Evolutionary conservation across 1,140 invertebrate species (phyloP), one percentile per base, ranked within the genome.

Genomic region (Trypoxylus dichotomus): DNA sequence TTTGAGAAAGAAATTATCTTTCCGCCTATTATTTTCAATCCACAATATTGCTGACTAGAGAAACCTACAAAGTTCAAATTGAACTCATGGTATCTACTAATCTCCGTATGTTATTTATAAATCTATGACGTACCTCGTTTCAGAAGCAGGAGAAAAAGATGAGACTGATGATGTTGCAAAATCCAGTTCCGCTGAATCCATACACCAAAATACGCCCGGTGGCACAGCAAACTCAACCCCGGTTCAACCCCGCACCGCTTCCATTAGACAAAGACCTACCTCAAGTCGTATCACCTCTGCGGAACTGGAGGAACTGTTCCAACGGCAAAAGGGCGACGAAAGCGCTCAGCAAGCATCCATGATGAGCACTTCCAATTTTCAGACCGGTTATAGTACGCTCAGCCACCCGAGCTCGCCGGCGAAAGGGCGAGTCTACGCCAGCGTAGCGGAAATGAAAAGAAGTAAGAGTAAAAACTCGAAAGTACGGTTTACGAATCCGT

Each of bases 391-490:
- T 2, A 89, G 88, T 79, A 79, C 79, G 3, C 21, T 74, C 8
- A 82, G 74, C 76, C 78, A 78, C 75, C 78, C 80, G 2, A 43
- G 74, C 32, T 93, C 92, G 11, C 91, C 92, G 72, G 90, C 91
- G 60, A 90, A 91, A 82, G 90, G 90, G 29, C 89, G 93, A 82
- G 96, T 97, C 27, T 98, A 97, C 87, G 94, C 95, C 60, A 97
- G 96, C 85, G 96, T 98, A 72, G 95, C 96, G 0, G 96, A 97
- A 87, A 98, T 98, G 96, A 98, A 98, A 87, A 90, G 94, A 41
- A 90, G 90, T 80, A 91, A 92, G 86, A 91, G 89, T 82, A 94
- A 94, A 90, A 79, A 78, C 27, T 71, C 81, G 5, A 83, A 89
- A 80, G 88, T 90, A 41, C 87, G 89, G 37, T 91, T 91, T 83